Base-by-base conservation (phyloP, 1,140 invertebrate species). In the Caenorhabditis tropicalis region DNA sequence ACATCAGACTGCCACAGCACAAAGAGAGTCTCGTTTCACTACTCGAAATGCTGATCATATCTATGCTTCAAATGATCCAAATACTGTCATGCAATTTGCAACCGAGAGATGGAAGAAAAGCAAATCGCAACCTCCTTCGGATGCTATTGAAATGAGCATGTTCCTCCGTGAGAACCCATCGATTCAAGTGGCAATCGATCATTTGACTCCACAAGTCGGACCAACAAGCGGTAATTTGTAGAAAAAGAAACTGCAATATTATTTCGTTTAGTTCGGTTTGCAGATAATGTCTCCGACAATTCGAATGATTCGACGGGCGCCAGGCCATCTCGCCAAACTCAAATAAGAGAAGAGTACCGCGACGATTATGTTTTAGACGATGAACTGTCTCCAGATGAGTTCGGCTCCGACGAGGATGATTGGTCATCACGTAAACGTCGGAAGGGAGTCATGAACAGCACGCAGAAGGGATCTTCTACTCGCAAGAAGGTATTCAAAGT, bases 141-240 rank as follows among this genome's bases (percentile, higher is more conserved):
- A 90, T 33, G 85, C 86, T 19, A 36, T 86, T 65, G 89, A 90
- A 81, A 86, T 88, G 58, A 90, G 88, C 48, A 91, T 89, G 83
- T 87, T 90, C 53, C n/a, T 89, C 12, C 46, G 70, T 5, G 82
- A 70, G 4, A 89, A 89, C 70, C 89, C 89, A 5, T 15, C 79
- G 2, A 82, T 90, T 39, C 81, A 86, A 19, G 85, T 83, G 27
- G 83, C 86, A 3, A 74, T 87, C 43, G 84, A 88, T 48, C 60
- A 82, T 43, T n/a, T 74, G 4, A 74, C 65, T 43, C 65, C 65
- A 43, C 65, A 74, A 43, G 33, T 31, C 24, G 9, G 4, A 31
- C 12, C 29, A 6, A 74, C 65, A 7, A 74, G 16, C 4, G 65
- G 65, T 74, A 43, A 36, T 24, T 36, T 43, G 2, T 27, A 1